phyloP scores from a whole-genome alignment of 2,797 vertebrate species.

The Chrysocyon brachyurus region DNA sequence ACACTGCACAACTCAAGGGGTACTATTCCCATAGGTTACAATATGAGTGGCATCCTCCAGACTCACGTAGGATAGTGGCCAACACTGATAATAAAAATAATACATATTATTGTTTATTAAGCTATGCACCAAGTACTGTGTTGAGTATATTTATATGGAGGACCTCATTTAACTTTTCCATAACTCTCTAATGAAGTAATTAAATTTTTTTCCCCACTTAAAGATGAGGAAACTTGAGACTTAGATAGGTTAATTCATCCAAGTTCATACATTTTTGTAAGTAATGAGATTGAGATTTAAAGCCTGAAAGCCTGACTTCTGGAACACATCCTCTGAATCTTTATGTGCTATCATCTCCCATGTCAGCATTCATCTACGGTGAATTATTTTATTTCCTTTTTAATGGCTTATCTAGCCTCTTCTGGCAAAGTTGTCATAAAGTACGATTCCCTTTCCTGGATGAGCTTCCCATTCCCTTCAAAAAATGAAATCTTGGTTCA shows the following conservation, averaged over 20 bases:
- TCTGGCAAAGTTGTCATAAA: neutral
- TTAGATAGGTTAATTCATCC: neutral
- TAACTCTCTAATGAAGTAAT: neutral
- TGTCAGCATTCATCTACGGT: neutral
- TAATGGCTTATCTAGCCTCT: neutral
- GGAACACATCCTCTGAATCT: neutral
- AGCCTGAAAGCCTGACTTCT: neutral
- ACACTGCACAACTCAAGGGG: neutral
- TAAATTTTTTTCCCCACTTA: conserved; percentile 25
- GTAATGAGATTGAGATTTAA: neutral
- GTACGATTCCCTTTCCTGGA: neutral
- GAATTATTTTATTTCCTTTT: neutral
- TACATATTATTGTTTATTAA: neutral
- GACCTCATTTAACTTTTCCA: neutral
- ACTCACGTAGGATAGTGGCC: neutral
- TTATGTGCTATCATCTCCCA: neutral
- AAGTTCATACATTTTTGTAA: neutral
- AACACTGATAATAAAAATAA: neutral
- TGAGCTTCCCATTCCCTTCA: neutral
- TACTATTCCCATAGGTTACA: neutral
- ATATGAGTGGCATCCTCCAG: no score
- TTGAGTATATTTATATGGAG: neutral
- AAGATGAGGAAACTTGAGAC: neutral
- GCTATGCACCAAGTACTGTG: neutral
- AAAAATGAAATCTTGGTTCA: neutral